Base-by-base conservation (phyloP, 2,888 invertebrate genomes). In the Seira ritae region DNA sequence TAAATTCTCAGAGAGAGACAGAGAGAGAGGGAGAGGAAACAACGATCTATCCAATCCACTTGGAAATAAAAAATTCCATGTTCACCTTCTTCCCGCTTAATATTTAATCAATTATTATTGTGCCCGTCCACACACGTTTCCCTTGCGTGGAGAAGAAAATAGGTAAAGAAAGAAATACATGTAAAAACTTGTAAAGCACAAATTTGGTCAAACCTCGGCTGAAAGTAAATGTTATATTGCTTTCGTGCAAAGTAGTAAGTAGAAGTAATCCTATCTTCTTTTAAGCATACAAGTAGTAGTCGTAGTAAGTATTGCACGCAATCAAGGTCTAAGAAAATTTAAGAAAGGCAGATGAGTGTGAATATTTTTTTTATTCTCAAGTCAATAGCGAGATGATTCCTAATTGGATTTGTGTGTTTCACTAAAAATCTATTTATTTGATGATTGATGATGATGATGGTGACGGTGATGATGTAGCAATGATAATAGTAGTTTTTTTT, bases 381-480 rank as follows among this genome's bases (percentile, higher is more conserved):
- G 20, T 20, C 23, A 17, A 65, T 24, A 31, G 23, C 67, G 12
- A 67, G 67, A 67, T 12, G 8, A 8, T 31, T 8, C 31, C 62
- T 62, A 62, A 6, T 62, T 62, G 19, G 3, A 62, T 62, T 62
- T 22, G 6, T 12, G 6, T 12, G 31, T 31, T 31, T 20, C 62
- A 50, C 50, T 50, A 50, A n/a, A 50, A 50, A n/a, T n/a, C n/a
- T n/a, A n/a, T n/a, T 50, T 50, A 77, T 77, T 37, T 68, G 70
- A 77, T 69, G 71, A 78, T 70, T 69, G 71, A 78, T 70, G 78
- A 70, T 72, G 72, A 66, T 73, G 70, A 77, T 78, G 78, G 71
- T 12, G 62, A 22, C 62, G 72, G 72, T 79, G 72, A 79, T 72
- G 66, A 72, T 79, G 71, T 37, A 62, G 62, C 62, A 62, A 20